Percentiles rank a stretch among this genome's conserved stretches.
Conservation (phyloP, 2,888 invertebrate genomes). For the Sarcophaga rosellei region DNA sequence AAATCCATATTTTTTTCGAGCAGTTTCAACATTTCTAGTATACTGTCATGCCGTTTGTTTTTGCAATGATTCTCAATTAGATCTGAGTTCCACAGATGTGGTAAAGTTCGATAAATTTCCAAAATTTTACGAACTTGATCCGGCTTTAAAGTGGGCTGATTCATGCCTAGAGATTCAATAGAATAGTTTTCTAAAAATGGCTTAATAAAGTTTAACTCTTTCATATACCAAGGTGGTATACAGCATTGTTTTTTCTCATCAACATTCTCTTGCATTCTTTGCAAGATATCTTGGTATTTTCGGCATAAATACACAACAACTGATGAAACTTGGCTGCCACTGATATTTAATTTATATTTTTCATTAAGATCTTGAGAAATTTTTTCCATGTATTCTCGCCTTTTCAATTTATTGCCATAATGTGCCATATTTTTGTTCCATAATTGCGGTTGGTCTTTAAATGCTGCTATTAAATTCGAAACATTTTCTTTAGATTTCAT, state of each 20-base stretch:
- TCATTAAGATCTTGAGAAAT: conserved; percentile 48
- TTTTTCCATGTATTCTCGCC: conserved; percentile 53
- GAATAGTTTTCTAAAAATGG: conserved; percentile 56
- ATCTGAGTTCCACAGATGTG: conserved; percentile 61
- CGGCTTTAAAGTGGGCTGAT: conserved; percentile 28
- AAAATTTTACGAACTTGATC: conserved; percentile 53
- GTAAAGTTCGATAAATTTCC: conserved; percentile 46
- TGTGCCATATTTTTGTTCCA: conserved; percentile 59
- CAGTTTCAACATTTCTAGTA: conserved; percentile 48
- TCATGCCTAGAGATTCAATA: conserved; percentile 36
- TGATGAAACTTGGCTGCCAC: conserved; percentile 50
- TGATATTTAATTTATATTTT: conserved; percentile 52
- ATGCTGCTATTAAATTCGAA: conserved; percentile 49
- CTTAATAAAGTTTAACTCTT: conserved; percentile 52
- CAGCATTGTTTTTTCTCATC: conserved; percentile 23
- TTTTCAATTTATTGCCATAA: conserved; percentile 44
- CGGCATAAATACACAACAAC: conserved; percentile 52
- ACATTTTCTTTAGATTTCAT: conserved; percentile 57
- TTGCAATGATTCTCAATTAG: conserved; percentile 63
- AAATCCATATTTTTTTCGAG: conserved; percentile 43
- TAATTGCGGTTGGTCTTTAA: conserved; percentile 45
- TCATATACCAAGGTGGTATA: conserved; percentile 48
- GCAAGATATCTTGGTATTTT: conserved; percentile 52
- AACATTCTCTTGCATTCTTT: conserved; percentile 37
- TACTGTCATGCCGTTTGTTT: conserved; percentile 56